Base-by-base conservation (phyloP, 2,797 vertebrate genomes). In the Xyrichtys novacula region DNA sequence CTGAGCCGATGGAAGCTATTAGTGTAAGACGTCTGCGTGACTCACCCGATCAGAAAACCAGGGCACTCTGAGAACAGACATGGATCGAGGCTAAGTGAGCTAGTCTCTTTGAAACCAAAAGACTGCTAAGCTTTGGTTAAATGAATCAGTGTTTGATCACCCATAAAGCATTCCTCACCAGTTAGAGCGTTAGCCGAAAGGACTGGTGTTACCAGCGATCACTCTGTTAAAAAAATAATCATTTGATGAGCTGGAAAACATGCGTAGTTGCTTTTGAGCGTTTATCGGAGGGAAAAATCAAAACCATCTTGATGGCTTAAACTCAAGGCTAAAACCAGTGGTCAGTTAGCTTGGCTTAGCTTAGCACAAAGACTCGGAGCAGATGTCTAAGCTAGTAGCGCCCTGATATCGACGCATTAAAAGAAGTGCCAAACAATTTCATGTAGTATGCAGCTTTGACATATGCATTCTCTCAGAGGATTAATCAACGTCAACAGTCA, bases 1-100 rank as follows among this genome's bases (percentile, higher is more conserved):
- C 60, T 50, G 25, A 71, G 57, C 79, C 15, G 74, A 86, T 90
- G 88, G 89, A 86, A 88, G 78, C 73, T 59, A 92, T 93, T 90
- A 91, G 69, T 55, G 63, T 55, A 46, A 67, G 57, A 76, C 57
- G 71, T 64, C 71, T 64, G 79, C 14, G 72, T 86, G 86, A 88
- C 80, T 92, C 85, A 90, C 46, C 44, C 15, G 7, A 75, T 84
- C 59, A 74, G 49, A 80, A 48, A 73, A 85, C 48, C 39, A 54
- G 58, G 63, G 76, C 3, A n/a, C 67, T 59, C 71, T 5, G 28
- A 54, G 48, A 36, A 54, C 55, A 83, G 67, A 79, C 68, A 47
- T 39, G 16, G 63, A 64, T 60, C 14, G 17, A 69, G 71, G 49
- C 57, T 50, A 46, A 64, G 58, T 34, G 60, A 78, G 70, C 36